Conservation (phyloP, 2,888 invertebrate species). For the Athalia rosae region DNA sequence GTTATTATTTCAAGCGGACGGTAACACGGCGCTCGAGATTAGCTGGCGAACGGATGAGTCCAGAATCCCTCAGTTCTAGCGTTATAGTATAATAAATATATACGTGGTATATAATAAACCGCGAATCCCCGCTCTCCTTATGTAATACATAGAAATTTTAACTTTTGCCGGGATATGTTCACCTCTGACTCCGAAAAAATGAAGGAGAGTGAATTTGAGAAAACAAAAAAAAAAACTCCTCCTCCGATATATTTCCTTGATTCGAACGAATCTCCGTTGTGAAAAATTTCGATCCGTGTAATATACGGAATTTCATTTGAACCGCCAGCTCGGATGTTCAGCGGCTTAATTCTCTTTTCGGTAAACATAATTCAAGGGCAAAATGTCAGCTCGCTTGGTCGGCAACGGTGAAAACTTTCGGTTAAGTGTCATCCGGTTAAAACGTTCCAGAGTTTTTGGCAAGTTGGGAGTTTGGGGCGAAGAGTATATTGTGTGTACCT, state of each 20-base stretch:
- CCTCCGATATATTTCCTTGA: no score
- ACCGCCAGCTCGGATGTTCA: neutral
- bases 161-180: no score
- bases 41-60: slow-evolving; percentile 38
- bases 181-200: no score
- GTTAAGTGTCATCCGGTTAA: slow-evolving; percentile 37
- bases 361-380: slow-evolving; percentile 33
- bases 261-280: no score
- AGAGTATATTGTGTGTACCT: neutral
- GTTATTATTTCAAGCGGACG: slow-evolving; percentile 42
- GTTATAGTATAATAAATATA: no score
- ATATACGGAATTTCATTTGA: neutral
- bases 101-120: no score
- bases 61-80: slow-evolving; percentile 8
- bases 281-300: no score
- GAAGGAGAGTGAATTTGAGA: no score
- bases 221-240: no score
- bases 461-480: neutral
- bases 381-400: neutral
- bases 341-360: slow-evolving; percentile 7
- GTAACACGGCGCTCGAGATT: slow-evolving; percentile 32
- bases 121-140: no score
- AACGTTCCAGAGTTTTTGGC: slow-evolving; percentile 19
- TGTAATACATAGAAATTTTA: no score
- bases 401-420: slow-evolving; percentile 31